Evolutionary conservation across 64 coral and sea anemone species (phyloP).

Genomic region (Hydrozoanthus tunicans): DNA sequence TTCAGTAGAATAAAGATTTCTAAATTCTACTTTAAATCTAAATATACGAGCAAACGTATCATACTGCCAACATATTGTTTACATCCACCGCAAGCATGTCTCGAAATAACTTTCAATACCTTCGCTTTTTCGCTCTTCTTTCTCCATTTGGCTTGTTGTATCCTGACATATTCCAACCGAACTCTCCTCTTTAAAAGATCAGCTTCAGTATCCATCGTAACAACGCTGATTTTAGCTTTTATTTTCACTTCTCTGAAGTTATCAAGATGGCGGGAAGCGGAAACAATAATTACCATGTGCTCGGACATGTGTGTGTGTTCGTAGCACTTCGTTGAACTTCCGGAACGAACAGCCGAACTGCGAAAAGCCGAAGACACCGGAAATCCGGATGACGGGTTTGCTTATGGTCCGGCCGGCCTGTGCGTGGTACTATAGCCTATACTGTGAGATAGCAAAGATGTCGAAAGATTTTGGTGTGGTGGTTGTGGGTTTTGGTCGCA

Average conservation of each 20-base stretch:
- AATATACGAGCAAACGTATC: too few relatives aligned
- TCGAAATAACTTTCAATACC: not conserved
- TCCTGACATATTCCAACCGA: slow-evolving; percentile 25
- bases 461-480: slow-evolving; percentile 42
- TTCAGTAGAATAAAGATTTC: too few relatives aligned
- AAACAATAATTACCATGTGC: slow-evolving; percentile 59
- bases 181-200: slow-evolving; percentile 41
- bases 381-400: not conserved
- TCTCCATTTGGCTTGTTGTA: slow-evolving; percentile 30
- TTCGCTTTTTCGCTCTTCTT: slow-evolving; percentile 53
- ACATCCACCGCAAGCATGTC: not conserved
- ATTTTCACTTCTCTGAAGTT: not conserved
- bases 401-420: too few relatives aligned
- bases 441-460: not conserved
- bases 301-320: slow-evolving; percentile 19
- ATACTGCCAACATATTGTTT: slow-evolving; percentile 21
- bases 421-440: not conserved
- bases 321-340: not conserved
- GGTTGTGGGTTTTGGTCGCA: slow-evolving; percentile 44
- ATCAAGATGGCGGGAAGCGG: slow-evolving; percentile 57
- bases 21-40: too few relatives aligned
- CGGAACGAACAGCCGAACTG: not conserved
- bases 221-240: not conserved
- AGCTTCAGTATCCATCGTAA: slow-evolving; percentile 36
- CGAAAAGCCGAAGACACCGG: slow-evolving; percentile 18